Base-by-base conservation (phyloP, 1,140 invertebrate genomes). In the Drosophila lowei region DNA sequence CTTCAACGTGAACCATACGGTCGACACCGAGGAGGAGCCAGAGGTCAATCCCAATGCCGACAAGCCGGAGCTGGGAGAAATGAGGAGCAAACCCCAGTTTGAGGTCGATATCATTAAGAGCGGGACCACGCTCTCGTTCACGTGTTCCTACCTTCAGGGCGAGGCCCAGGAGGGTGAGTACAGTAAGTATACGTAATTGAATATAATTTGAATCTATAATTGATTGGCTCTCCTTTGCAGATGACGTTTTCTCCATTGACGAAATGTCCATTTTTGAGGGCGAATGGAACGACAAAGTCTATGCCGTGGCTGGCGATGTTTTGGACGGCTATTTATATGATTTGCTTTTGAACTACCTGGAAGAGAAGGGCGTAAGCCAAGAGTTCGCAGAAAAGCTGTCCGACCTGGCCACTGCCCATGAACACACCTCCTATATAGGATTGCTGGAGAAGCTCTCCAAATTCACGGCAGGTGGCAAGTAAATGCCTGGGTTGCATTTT, bases 311-410 rank as follows among this genome's bases (percentile, higher is more conserved):
- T 72, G 97, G 97, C 54, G 97, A 97, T 92, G 96, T 98, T 49
- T 93, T 98, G 30, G 97, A 98, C 93, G 96, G 96, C 56, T 97
- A 97, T 89, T 92, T 99, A 23, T 99, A 99, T 90, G 98, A 99
- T 91, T 93, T 98, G 18, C 92, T 99, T 44, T 97, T 99, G 96
- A 98, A 98, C 85, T 93, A 97, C 62, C 93, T 99, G 53, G 97
- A 98, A 90, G 97, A 99, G 86, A 97, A 98, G 83, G 97, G 97
- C 28, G 93, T 99, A 60, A 95, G 95, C 63, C 97, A 98, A 90
- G 96, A 98, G 71, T 98, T 99, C 92, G 95, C 95, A 8, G 95
- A 97, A 58, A 96, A 98, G 91, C 79, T 99, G 1, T 94, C 96
- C 0, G 95, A 97, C 46, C 94, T 97, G 72, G 96, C 96, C 85